Evolutionary conservation across 1,140 invertebrate genomes (phyloP), one percentile per base, ranked within the genome.

Genomic region (Dufourea novaeangliae): DNA sequence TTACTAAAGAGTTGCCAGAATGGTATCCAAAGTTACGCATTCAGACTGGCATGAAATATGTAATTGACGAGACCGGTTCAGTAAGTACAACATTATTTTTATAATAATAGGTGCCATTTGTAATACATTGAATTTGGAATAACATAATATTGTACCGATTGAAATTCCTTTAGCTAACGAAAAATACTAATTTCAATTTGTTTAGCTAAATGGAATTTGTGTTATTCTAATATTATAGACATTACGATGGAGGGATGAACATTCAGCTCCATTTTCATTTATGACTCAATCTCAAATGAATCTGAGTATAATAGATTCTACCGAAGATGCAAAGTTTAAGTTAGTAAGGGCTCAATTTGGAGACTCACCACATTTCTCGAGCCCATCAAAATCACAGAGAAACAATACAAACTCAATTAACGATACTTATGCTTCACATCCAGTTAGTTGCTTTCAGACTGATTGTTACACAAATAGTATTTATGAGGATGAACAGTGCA

Each of bases 271-370:
- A 25, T 97, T 97, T 91, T 94, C 95, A 1, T 97, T 96, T 91
- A 95, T 96, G 90, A 96, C 96, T 0, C 94, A 94, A 85, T 97
- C 96, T 37, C 96, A 97, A 88, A 93, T 96, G 81, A 95, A 96
- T 91, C 88, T 96, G 1, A 94, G 93, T 79, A 87, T 94, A 52
- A 90, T 93, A 41, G 91, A 88, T 79, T 85, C 83, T 29, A 74
- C 64, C 0, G 85, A 85, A 27, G 86, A 88, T 72, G 44, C 25
- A 14, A 87, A 82, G 25, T 67, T 78, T 0, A 87, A 88, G 34
- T 79, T 77, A 20, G 78, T 86, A 25, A 80, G 72, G 44, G 87
- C 79, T 41, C 86, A 87, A 52, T 85, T 86, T 17, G 83, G 82
- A 5, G 84, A 88, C 64, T 82, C 84, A 8, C 78, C 88, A 6